phyloP scores from a whole-genome alignment of 2,113 vertebrate genomes.

The Rattus norvegicus region DNA sequence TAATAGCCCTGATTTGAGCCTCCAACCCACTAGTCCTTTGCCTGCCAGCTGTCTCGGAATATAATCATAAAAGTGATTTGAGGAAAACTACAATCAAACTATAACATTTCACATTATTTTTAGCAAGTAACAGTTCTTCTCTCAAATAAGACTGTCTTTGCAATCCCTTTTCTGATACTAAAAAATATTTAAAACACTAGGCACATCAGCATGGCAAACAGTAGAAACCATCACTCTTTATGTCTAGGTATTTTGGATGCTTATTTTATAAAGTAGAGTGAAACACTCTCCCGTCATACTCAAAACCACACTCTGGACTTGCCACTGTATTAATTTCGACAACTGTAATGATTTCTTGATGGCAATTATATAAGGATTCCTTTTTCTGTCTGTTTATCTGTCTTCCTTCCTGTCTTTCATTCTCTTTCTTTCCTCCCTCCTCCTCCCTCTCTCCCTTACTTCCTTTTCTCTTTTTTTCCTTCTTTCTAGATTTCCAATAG shows the following conservation, averaged over 20 bases:
- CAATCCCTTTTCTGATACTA: background rate
- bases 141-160: background rate
- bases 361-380: background rate
- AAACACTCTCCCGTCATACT: background rate
- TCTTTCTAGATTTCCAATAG: background rate
- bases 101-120: background rate
- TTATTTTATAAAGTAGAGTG: background rate
- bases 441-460: background rate
- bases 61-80: background rate
- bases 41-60: background rate
- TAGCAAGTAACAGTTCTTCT: background rate
- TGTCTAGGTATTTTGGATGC: background rate
- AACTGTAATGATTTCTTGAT: background rate
- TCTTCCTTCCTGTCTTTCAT: too few relatives aligned
- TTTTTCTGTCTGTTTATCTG: background rate
- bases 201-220: background rate
- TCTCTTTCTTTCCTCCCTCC: background rate
- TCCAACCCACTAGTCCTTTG: rapidly evolving
- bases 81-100: background rate
- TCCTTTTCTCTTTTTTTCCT: background rate
- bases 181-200: background rate
- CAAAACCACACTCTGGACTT: background rate
- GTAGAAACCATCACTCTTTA: background rate
- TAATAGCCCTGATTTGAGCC: background rate
- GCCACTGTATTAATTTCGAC: background rate